Conservation (phyloP, 2,113 vertebrate genomes). For the Zingel zingel region DNA sequence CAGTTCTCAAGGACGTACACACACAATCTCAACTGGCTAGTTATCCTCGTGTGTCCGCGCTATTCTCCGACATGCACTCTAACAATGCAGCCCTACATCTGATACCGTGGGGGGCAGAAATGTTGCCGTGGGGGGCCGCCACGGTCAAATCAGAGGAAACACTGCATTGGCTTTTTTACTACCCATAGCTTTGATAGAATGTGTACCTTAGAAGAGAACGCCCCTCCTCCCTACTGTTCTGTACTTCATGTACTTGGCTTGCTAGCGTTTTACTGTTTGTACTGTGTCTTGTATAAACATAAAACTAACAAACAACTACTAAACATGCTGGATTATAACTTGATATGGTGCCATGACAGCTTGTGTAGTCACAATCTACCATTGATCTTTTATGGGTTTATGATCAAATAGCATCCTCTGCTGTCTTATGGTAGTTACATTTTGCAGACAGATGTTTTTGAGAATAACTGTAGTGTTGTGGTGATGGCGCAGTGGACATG, state of each 20-base stretch:
- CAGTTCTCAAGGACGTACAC: too few species aligned
- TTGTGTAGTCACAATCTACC: background rate
- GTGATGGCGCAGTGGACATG: too few species aligned
- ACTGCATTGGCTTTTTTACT: background rate
- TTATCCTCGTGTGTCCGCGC: too few species aligned
- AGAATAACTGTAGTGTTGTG: background rate
- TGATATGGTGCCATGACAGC: background rate
- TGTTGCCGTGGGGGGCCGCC: too few species aligned
- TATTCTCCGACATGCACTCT: too few species aligned
- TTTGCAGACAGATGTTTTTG: background rate
- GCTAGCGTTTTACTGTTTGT: background rate
- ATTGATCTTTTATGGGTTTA: background rate
- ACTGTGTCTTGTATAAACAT: background rate
- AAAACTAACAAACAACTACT: too few species aligned
- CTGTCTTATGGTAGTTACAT: background rate
- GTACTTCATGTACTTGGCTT: too few species aligned
- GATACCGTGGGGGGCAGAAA: too few species aligned
- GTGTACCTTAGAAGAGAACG: background rate
- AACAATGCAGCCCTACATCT: too few species aligned
- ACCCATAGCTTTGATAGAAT: background rate
- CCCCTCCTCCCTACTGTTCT: background rate
- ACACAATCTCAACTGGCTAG: too few species aligned
- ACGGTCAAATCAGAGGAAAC: too few species aligned
- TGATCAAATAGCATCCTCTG: conserved; percentile 17
- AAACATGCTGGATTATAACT: background rate